Evolutionary conservation across 1,140 invertebrate species (phyloP).

Genomic region (Aphis gossypii): DNA sequence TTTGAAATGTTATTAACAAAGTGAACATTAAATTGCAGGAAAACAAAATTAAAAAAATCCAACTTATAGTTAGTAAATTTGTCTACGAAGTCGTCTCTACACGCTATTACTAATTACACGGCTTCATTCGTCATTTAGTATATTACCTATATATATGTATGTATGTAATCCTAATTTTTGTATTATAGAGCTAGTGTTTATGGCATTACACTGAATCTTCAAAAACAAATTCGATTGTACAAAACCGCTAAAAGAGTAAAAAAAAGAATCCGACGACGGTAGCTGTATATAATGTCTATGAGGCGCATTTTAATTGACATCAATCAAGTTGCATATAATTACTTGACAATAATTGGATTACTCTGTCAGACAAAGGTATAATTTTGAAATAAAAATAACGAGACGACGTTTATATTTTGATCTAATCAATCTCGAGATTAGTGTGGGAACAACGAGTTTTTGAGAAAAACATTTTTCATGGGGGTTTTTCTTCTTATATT

Average conservation of each 20-base stretch:
- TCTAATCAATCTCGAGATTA: conserved; percentile 32
- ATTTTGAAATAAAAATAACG: conserved; percentile 22
- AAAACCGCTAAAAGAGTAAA: background rate
- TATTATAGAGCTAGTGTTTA: background rate
- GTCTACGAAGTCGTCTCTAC: background rate
- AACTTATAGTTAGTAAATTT: conserved; percentile 11
- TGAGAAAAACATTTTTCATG: background rate
- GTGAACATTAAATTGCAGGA: background rate
- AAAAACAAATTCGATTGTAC: background rate
- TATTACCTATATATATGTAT: background rate
- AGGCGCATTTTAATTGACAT: background rate
- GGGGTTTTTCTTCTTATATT: background rate
- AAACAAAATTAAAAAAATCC: background rate
- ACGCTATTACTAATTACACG: background rate
- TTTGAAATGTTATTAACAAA: conserved; percentile 19
- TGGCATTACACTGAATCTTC: background rate
- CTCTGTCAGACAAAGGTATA: background rate
- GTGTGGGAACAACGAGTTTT: conserved; percentile 21
- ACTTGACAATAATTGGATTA: background rate
- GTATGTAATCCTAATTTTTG: background rate
- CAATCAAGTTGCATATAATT: background rate
- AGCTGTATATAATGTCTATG: background rate
- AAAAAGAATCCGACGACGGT: background rate
- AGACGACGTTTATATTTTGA: conserved; percentile 11
- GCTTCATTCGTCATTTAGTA: background rate